Evolutionary conservation across 2,797 vertebrate species (phyloP).

Genomic region (Triplophysa yarkandensis): DNA sequence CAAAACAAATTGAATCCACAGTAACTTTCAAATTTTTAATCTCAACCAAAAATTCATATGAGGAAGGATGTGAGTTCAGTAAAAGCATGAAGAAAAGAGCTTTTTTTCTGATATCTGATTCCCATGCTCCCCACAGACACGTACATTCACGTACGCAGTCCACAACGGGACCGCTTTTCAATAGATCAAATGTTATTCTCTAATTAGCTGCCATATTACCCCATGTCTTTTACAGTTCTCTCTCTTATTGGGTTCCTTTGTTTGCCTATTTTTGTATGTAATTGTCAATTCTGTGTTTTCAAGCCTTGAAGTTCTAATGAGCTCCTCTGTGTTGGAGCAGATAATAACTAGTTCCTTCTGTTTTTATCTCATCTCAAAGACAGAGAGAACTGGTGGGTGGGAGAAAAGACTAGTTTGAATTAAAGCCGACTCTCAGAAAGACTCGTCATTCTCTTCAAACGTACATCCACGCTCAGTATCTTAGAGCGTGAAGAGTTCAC

Average conservation of each 20-base stretch:
- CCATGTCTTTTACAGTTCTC: slow-evolving; percentile 56
- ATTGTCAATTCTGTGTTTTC: slow-evolving; percentile 12
- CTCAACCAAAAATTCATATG: not conserved
- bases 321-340: slow-evolving; percentile 71
- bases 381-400: slow-evolving; percentile 53
- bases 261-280: not conserved
- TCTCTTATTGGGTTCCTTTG: slow-evolving; percentile 48
- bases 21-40: not conserved
- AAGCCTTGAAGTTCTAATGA: slow-evolving; percentile 71
- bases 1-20: slow-evolving; percentile 3
- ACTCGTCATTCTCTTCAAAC: slow-evolving; percentile 64
- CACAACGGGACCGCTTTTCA: slow-evolving; percentile 10
- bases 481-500: slow-evolving; percentile 69
- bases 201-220: slow-evolving; percentile 71
- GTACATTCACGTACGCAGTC: not conserved
- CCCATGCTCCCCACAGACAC: not conserved
- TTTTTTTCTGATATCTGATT: slow-evolving; percentile 17
- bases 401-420: slow-evolving; percentile 67
- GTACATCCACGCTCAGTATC: slow-evolving; percentile 70
- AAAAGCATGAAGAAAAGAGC: slow-evolving; percentile 13
- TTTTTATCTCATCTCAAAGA: slow-evolving; percentile 71
- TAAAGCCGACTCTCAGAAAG: slow-evolving; percentile 71
- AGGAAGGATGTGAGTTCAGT: slow-evolving; percentile 15
- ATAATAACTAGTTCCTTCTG: slow-evolving; percentile 62
- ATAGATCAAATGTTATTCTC: slow-evolving; percentile 39